Percentiles rank a stretch among this genome's conserved stretches.
Evolutionary conservation across 2,797 vertebrate genomes (phyloP).

Genomic region (Paramormyrops hopkinsi): DNA sequence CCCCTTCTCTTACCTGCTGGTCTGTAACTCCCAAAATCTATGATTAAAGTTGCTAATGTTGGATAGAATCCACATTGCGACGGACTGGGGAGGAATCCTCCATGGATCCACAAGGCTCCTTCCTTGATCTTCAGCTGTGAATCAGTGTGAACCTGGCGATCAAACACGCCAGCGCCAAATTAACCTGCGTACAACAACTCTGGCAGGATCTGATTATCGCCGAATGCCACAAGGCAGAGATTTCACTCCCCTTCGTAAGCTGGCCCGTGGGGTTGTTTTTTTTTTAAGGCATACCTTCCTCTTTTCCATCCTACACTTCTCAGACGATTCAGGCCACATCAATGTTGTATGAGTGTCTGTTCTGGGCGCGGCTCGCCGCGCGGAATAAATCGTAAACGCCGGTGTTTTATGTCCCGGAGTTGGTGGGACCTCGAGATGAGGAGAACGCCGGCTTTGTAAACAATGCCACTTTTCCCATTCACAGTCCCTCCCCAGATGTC

Average conservation of each 20-base stretch:
- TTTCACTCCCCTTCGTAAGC: not conserved
- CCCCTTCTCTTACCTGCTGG: not conserved
- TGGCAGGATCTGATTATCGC: not conserved
- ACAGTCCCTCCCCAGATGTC: not conserved
- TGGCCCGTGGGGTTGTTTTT: not conserved
- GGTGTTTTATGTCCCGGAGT: constrained; percentile 17
- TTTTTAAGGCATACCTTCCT: not conserved
- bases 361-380: not conserved
- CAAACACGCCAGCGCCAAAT: not conserved
- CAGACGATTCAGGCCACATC: constrained; percentile 9
- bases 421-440: not conserved
- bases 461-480: not conserved
- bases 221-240: not conserved
- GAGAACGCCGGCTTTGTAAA: not conserved
- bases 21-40: constrained; percentile 7
- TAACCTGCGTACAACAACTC: not conserved
- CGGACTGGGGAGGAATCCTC: not conserved
- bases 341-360: constrained; percentile 19
- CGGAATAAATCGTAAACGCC: constrained; percentile 22
- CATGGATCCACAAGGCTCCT: not conserved
- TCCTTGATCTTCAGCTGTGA: not conserved
- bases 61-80: not conserved
- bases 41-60: not conserved
- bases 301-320: not conserved
- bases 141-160: not conserved